Base-by-base conservation (phyloP, 2,888 invertebrate genomes). In the Harpalus rufipes region DNA sequence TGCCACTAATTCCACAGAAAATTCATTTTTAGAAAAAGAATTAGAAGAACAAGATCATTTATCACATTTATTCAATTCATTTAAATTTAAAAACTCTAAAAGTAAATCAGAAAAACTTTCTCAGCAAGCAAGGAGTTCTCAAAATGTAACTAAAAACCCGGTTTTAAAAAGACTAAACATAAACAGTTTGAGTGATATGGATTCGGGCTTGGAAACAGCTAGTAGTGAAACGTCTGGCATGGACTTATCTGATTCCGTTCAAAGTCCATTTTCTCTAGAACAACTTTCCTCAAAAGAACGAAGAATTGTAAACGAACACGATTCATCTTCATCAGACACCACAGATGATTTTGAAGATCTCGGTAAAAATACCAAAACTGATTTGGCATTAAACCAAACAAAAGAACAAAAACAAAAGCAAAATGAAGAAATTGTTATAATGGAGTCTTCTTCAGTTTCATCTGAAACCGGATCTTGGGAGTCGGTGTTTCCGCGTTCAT, bases 381-480 rank as follows among this genome's bases (percentile, higher is more conserved):
- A 86, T 14, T 32, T 76, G 39, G 72, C 21, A 7, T 74, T 80
- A 82, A 56, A 65, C 7, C 78, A 84, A 59, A 86, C 91, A 7
- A 94, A 94, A 89, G 93, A 93, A 88, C 93, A 93, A 87, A 94
- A 94, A 87, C 94, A 94, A 87, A 91, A 93, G 21, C 93, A 93
- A 87, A 94, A 94, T 89, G 93, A 94, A 89, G 93, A 94, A 88
- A 93, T 93, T 86, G 93, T 93, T 16, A 93, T 93, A 8, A 90
- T 93, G 90, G 93, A 93, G 87, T 93, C 94, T 0, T 94, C 94
- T 4, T 94, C 94, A 0, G 91, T 94, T 81, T 94, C 94, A 44
- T 94, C 94, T 7, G 94, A 94, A 90, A 93, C 93, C 16, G 94
- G 94, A 65, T 94, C 94, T 16, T 94, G 94, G 94, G 94, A 94